A percentile compares a stretch with the other conserved stretches of the same genome.
phyloP scores from a whole-genome alignment of 1,140 invertebrate genomes.

The Lerema accius region DNA sequence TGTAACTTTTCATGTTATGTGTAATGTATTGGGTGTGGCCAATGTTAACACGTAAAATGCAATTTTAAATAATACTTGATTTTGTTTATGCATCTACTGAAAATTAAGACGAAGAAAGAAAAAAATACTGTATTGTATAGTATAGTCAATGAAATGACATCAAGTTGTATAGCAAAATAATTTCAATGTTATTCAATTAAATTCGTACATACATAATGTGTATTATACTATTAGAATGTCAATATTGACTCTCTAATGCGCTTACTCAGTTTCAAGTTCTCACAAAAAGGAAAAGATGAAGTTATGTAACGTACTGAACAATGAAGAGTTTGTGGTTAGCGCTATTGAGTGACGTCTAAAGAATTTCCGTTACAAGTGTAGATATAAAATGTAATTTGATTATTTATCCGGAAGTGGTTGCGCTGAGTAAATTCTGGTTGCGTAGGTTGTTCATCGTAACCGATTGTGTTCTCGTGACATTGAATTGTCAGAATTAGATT shows the following conservation, averaged over 20 bases:
- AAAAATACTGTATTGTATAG: too few relatives aligned
- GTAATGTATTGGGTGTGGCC: too few relatives aligned
- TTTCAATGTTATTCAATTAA: too few relatives aligned
- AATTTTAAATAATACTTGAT: too few relatives aligned
- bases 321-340: constrained; percentile 23
- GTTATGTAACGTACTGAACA: constrained; percentile 19
- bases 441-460: constrained; percentile 62
- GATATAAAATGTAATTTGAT: constrained; percentile 37
- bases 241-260: constrained; percentile 16
- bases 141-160: too few relatives aligned
- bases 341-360: constrained; percentile 23
- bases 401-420: constrained; percentile 24
- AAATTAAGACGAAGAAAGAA: too few relatives aligned
- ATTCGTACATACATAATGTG: too few relatives aligned
- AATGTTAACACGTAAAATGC: too few relatives aligned
- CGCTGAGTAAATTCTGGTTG: constrained; percentile 21
- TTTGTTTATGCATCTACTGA: too few relatives aligned
- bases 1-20: too few relatives aligned
- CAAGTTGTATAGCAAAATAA: too few relatives aligned
- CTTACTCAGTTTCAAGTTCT: constrained; percentile 6
- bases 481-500: constrained; percentile 72
- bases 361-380: constrained; percentile 31
- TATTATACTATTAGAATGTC: background rate
- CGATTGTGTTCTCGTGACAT: constrained; percentile 62
- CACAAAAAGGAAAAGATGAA: constrained; percentile 22